Percentiles rank a stretch among this genome's conserved stretches.
Conservation (phyloP, 1,140 invertebrate genomes). For the Procambarus clarkii region DNA sequence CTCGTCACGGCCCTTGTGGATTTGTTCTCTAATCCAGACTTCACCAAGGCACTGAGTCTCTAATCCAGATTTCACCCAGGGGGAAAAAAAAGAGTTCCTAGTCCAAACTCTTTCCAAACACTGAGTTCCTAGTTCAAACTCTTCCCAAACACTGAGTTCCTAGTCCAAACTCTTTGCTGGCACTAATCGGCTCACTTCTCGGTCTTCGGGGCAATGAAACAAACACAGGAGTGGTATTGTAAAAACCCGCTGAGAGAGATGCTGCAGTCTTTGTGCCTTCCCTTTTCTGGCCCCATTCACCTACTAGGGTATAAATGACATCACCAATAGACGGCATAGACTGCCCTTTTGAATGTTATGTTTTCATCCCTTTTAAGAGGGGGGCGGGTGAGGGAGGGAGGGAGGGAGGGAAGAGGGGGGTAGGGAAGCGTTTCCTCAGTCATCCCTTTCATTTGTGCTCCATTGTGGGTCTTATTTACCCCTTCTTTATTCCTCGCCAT, state of each 20-base stretch:
- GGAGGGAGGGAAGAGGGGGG: too few relatives aligned
- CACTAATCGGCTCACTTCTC: too few relatives aligned
- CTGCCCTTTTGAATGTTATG: constrained; percentile 63
- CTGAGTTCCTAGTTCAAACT: too few relatives aligned
- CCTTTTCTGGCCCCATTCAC: constrained; percentile 37
- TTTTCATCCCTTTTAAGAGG: constrained; percentile 58
- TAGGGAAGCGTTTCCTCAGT: constrained; percentile 44
- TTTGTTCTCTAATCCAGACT: too few relatives aligned
- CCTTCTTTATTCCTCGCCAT: constrained; percentile 67
- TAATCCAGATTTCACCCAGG: too few relatives aligned
- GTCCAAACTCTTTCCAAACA: too few relatives aligned
- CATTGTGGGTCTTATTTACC: constrained; percentile 67
- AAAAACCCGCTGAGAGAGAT: constrained; percentile 50
- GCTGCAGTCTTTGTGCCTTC: constrained; percentile 46
- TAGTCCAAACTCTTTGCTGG: too few relatives aligned
- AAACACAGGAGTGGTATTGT: constrained; percentile 54
- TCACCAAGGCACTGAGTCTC: too few relatives aligned
- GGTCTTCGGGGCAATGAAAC: constrained; percentile 10
- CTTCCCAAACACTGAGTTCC: too few relatives aligned
- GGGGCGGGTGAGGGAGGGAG: too few relatives aligned
- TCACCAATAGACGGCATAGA: constrained; percentile 55
- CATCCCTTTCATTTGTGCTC: constrained; percentile 66
- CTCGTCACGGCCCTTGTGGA: too few relatives aligned
- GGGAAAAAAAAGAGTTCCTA: too few relatives aligned
- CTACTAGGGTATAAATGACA: constrained; percentile 63